These are phyloP conservation scores for Oncorhynchus gorbuscha DNA, from an alignment of 2,113 vertebrate genomes.

Conservation along the genomic window DNA sequence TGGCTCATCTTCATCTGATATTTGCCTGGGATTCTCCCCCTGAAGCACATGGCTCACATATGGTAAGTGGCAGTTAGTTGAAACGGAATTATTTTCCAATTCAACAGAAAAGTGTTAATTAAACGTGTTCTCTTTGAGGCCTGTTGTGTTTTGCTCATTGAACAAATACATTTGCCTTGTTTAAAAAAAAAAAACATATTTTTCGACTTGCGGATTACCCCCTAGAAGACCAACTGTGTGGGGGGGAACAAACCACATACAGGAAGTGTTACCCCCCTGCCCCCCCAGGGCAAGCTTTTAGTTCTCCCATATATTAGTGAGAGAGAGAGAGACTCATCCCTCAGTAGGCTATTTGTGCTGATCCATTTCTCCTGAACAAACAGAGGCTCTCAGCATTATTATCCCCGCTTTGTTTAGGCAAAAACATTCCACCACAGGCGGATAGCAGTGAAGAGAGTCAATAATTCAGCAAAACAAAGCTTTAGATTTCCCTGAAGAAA, in stretches of 20 bases:
- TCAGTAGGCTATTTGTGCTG: constrained; percentile 5
- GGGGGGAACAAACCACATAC: too few relatives aligned
- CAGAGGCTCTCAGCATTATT: constrained; percentile 31
- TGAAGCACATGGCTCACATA: constrained; percentile 5
- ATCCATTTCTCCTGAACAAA: constrained; percentile 27
- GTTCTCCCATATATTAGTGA: constrained; percentile 22
- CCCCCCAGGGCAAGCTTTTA: constrained; percentile 17
- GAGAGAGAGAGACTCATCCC: constrained; percentile 5
- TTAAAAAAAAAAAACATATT: too few relatives aligned
- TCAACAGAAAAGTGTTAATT: constrained; percentile 18
- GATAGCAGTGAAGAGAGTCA: neutral
- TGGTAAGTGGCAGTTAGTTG: constrained; percentile 9
- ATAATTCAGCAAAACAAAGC: constrained; percentile 5
- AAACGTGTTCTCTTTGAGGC: constrained; percentile 7
- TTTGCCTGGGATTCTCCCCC: neutral
- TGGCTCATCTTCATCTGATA: constrained; percentile 10
- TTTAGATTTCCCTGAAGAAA: neutral
- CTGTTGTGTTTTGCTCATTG: constrained; percentile 8
- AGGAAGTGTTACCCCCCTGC: neutral
- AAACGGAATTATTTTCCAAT: constrained; percentile 12
- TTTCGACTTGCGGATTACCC: too few relatives aligned
- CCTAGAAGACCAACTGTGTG: too few relatives aligned
- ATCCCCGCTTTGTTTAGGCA: constrained; percentile 28
- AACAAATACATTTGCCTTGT: neutral
- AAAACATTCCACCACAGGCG: constrained; percentile 7